Evolutionary conservation across 1,140 invertebrate species (phyloP).

Genomic region (Oreohelix idahoensis): DNA sequence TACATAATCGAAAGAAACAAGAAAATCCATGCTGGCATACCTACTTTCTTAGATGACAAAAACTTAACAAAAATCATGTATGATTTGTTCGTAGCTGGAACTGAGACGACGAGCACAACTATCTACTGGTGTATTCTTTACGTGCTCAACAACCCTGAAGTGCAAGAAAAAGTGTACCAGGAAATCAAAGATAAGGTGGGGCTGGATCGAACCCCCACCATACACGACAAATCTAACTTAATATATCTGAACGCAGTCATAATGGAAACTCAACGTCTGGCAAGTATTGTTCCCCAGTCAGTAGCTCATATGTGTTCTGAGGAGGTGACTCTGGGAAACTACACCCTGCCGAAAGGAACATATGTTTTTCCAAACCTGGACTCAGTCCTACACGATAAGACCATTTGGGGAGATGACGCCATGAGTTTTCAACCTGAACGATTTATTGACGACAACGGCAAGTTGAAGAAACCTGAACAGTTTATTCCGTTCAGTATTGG

Average conservation of each 20-base stretch:
- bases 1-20: too few species aligned
- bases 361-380: neutral
- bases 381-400: too few species aligned
- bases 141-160: conserved; percentile 82
- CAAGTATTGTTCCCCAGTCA: neutral
- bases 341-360: conserved; percentile 58
- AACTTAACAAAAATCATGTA: too few species aligned
- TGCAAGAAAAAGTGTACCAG: conserved; percentile 85
- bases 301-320: neutral
- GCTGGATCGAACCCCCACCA: conserved; percentile 76
- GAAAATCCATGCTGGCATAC: too few species aligned
- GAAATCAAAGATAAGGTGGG: conserved; percentile 90
- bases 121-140: conserved; percentile 83
- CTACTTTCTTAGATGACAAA: conserved; percentile 45
- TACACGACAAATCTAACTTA: conserved; percentile 43
- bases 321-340: conserved; percentile 60
- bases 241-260: too few species aligned
- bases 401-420: conserved; percentile 83
- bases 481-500: conserved; percentile 35
- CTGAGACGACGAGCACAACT: conserved; percentile 49
- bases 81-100: conserved; percentile 55
- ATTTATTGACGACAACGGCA: conserved; percentile 64
- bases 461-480: conserved; percentile 21
- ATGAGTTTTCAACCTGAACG: conserved; percentile 81
- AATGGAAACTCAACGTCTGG: too few species aligned